phyloP scores from a whole-genome alignment of 2,113 vertebrate genomes.

The Ahaetulla prasina region DNA sequence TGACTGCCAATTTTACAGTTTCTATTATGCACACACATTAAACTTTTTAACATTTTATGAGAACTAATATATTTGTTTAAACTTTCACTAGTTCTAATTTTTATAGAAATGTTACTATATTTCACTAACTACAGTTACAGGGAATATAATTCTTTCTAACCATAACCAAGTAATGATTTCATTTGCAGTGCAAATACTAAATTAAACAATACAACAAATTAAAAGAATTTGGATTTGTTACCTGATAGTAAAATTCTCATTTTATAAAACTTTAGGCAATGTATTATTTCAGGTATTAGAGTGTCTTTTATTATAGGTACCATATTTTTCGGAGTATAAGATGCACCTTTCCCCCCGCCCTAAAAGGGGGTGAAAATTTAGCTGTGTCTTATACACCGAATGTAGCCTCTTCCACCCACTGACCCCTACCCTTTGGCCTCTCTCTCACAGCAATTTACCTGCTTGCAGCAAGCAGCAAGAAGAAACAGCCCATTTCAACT shows the following conservation, averaged over 20 bases:
- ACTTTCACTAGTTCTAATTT: not conserved
- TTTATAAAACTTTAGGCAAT: not conserved
- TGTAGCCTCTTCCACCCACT: too few species aligned
- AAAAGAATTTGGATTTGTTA: not conserved
- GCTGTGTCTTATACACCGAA: too few species aligned
- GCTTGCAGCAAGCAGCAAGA: too few species aligned
- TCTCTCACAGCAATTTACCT: too few species aligned
- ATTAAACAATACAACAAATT: constrained; percentile 5
- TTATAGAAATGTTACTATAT: not conserved
- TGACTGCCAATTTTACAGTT: not conserved
- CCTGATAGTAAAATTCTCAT: not conserved
- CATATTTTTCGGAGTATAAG: too few species aligned
- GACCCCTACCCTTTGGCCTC: too few species aligned
- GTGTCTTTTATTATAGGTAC: not conserved
- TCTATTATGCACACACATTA: constrained; percentile 17
- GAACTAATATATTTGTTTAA: constrained; percentile 23
- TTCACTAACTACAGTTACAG: not conserved
- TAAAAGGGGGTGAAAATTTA: too few species aligned
- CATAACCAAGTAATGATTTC: constrained; percentile 14
- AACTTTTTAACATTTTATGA: constrained; percentile 4
- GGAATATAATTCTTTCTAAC: not conserved
- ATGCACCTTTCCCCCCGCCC: too few species aligned
- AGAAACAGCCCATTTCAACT: too few species aligned
- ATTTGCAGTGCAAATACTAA: not conserved
- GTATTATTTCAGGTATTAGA: not conserved